Conservation (phyloP, 2,888 invertebrate genomes). For the Melanchra persicariae region DNA sequence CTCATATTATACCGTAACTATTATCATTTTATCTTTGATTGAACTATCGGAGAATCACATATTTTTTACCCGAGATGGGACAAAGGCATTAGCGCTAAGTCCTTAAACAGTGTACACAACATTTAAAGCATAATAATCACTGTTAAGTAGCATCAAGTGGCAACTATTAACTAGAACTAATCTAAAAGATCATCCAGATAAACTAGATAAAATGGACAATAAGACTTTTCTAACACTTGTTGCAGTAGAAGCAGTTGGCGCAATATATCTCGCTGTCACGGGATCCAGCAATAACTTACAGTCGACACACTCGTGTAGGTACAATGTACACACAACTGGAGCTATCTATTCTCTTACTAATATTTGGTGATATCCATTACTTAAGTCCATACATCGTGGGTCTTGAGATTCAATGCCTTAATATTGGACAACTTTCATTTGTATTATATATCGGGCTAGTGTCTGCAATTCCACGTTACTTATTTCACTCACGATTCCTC, state of each 20-base stretch:
- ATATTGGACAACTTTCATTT: not conserved
- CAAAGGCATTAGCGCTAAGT: not conserved
- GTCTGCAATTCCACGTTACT: not conserved
- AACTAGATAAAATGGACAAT: slow-evolving; percentile 15
- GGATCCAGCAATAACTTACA: slow-evolving; percentile 52
- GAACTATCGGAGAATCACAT: not conserved
- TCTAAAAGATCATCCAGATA: slow-evolving; percentile 16
- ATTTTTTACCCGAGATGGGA: not conserved
- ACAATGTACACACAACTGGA: slow-evolving; percentile 45
- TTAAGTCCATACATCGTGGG: not conserved
- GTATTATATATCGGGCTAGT: not conserved
- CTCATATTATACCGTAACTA: no score
- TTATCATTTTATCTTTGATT: no score
- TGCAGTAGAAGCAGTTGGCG: slow-evolving; percentile 46
- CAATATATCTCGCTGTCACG: slow-evolving; percentile 47
- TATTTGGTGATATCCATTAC: slow-evolving; percentile 32
- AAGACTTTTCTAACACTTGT: slow-evolving; percentile 57
- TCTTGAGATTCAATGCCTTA: not conserved
- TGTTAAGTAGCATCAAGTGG: not conserved
- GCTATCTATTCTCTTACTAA: slow-evolving; percentile 27
- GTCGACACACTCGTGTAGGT: slow-evolving; percentile 51
- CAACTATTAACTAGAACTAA: not conserved
- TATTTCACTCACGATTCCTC: not conserved
- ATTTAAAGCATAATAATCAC: not conserved
- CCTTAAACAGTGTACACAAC: not conserved